Conservation (phyloP, 2,797 vertebrate species). For the Calcarius lapponicus region DNA sequence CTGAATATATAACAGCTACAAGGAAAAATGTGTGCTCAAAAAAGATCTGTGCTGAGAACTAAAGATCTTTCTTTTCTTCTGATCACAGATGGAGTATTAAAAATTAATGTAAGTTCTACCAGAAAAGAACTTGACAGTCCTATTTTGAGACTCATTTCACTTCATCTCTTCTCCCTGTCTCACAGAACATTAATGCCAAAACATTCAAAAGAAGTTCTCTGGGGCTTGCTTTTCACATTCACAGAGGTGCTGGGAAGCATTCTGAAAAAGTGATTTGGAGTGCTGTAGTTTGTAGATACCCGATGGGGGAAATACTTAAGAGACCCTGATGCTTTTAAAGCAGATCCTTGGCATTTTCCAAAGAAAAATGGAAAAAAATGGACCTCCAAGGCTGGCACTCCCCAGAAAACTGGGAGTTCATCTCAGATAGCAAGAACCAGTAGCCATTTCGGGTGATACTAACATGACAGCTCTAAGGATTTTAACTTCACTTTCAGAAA, state of each 20-base stretch:
- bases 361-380: too few species aligned
- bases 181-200: slow-evolving; percentile 55
- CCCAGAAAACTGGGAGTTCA: background rate
- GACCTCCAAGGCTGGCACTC: background rate
- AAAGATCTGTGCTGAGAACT: slow-evolving; percentile 53
- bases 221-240: slow-evolving; percentile 8
- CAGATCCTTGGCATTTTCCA: background rate
- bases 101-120: slow-evolving; percentile 66
- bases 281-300: background rate
- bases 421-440: background rate
- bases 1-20: slow-evolving; percentile 9
- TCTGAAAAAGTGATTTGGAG: background rate
- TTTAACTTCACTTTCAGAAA: background rate
- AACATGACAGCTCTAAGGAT: background rate
- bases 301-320: background rate
- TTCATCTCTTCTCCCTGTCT: slow-evolving; percentile 45
- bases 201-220: slow-evolving; percentile 13
- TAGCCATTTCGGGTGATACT: background rate
- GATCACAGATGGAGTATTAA: slow-evolving; percentile 70
- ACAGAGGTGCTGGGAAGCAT: background rate
- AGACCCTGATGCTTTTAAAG: background rate
- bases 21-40: slow-evolving; percentile 37
- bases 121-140: slow-evolving; percentile 66
- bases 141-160: slow-evolving; percentile 64
- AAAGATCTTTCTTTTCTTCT: slow-evolving; percentile 65